These are phyloP conservation scores for Diachrysia chrysitis DNA, from an alignment of 2,888 invertebrate species.

Conservation along the genomic window DNA sequence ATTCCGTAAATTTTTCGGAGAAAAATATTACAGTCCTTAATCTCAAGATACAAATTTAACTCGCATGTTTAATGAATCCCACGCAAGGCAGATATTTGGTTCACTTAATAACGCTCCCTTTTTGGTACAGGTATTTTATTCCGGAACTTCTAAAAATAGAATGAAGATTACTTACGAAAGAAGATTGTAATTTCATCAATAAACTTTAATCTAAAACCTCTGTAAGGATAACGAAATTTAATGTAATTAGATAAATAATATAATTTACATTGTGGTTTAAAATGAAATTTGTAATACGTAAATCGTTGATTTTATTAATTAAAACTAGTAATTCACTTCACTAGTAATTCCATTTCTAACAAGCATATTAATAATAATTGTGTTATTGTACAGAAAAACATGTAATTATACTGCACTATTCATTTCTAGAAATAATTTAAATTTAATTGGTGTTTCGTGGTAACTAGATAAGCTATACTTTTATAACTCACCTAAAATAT, in stretches of 20 bases:
- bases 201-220: no score
- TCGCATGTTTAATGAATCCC: slow-evolving; percentile 1
- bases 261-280: no score
- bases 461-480: not conserved
- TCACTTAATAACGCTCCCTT: not conserved
- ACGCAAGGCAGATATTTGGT: not conserved
- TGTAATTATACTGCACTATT: not conserved
- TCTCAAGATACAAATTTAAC: slow-evolving; percentile 4
- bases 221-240: no score
- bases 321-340: not conserved
- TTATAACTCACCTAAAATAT: not conserved
- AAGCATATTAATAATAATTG: no score
- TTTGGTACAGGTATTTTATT: not conserved
- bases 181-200: not conserved
- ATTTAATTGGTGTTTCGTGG: not conserved
- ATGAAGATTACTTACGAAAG: not conserved
- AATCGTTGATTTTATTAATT: no score
- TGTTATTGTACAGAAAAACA: not conserved
- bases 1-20: not conserved
- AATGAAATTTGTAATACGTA: no score
- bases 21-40: not conserved
- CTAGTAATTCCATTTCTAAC: not conserved
- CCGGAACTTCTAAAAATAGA: not conserved
- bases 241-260: no score
- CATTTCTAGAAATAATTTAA: not conserved